These are phyloP conservation scores for Colaptes auratus DNA, from an alignment of 2,113 vertebrate species.

Conservation along the genomic window DNA sequence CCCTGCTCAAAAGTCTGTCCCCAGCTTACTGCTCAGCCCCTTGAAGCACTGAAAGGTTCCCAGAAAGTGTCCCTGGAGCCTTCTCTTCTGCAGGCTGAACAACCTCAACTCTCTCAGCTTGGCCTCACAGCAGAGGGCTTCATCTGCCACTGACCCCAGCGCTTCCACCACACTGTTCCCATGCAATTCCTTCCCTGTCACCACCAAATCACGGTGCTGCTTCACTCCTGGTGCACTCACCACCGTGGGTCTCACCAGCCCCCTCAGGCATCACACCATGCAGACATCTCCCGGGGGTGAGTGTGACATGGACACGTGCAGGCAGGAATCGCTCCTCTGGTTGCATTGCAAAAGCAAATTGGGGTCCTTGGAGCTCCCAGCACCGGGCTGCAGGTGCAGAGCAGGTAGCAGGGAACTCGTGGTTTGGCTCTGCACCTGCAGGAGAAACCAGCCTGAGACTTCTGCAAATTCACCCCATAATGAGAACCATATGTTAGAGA, in stretches of 20 bases:
- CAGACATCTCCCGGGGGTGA: rapidly evolving
- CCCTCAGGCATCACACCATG: rapidly evolving
- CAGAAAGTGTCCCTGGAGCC: not conserved
- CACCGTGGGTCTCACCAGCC: rapidly evolving
- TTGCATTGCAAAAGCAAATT: rapidly evolving
- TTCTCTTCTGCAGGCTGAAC: not conserved
- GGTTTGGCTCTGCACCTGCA: not conserved
- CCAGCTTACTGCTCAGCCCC: not conserved
- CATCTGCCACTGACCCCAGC: not conserved
- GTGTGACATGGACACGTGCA: rapidly evolving
- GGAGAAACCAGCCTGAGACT: not conserved
- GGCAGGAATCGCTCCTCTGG: not conserved
- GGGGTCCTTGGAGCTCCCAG: rapidly evolving
- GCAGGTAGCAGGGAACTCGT: not conserved
- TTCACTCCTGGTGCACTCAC: rapidly evolving
- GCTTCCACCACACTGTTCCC: not conserved
- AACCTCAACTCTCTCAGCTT: not conserved
- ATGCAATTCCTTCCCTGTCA: not conserved
- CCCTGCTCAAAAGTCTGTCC: not conserved
- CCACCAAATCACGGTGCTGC: rapidly evolving
- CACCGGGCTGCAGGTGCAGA: not conserved
- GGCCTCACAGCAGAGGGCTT: not conserved
- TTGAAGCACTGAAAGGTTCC: rapidly evolving
- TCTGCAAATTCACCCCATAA: slow-evolving; percentile 28
- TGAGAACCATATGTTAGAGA: slow-evolving; percentile 62